phyloP scores from a whole-genome alignment of 2,888 invertebrate genomes.

The Ramazzottius varieornatus region DNA sequence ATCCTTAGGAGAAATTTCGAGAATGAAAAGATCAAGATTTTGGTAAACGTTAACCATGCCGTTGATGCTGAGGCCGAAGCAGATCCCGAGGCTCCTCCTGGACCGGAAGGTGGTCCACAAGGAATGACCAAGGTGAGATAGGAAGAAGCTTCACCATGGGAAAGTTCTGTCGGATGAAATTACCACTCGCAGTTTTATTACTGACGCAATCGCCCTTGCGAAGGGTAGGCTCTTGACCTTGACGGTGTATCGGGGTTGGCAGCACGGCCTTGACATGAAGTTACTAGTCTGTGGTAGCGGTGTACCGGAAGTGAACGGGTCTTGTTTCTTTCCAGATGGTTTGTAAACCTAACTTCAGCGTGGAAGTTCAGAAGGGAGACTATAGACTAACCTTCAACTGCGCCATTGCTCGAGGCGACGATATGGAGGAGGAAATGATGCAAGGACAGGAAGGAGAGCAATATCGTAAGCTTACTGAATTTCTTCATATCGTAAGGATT shows the following conservation, averaged over 20 bases:
- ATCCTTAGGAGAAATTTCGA: constrained; percentile 32
- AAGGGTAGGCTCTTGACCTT: too few relatives aligned
- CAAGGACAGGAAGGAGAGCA: constrained; percentile 11
- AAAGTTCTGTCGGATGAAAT: too few relatives aligned
- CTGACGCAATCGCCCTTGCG: background rate
- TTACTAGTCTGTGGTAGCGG: too few relatives aligned
- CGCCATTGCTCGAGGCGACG: constrained; percentile 37
- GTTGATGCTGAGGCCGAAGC: constrained; percentile 50
- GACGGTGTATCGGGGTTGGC: too few relatives aligned
- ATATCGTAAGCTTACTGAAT: background rate
- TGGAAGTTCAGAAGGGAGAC: constrained; percentile 48
- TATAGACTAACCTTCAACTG: constrained; percentile 58
- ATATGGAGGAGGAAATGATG: constrained; percentile 24
- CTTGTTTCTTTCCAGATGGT: constrained; percentile 32
- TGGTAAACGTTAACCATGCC: constrained; percentile 76
- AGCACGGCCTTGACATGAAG: too few relatives aligned
- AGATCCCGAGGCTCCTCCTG: constrained; percentile 17
- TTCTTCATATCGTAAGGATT: background rate
- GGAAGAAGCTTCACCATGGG: too few relatives aligned
- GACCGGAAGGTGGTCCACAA: too few relatives aligned
- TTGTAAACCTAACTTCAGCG: constrained; percentile 66
- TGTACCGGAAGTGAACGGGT: too few relatives aligned
- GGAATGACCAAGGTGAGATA: too few relatives aligned
- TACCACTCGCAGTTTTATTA: too few relatives aligned
- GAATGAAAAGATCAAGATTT: constrained; percentile 43